Base-by-base conservation (phyloP, 2,888 invertebrate species). In the Chrysodeixis includens region DNA sequence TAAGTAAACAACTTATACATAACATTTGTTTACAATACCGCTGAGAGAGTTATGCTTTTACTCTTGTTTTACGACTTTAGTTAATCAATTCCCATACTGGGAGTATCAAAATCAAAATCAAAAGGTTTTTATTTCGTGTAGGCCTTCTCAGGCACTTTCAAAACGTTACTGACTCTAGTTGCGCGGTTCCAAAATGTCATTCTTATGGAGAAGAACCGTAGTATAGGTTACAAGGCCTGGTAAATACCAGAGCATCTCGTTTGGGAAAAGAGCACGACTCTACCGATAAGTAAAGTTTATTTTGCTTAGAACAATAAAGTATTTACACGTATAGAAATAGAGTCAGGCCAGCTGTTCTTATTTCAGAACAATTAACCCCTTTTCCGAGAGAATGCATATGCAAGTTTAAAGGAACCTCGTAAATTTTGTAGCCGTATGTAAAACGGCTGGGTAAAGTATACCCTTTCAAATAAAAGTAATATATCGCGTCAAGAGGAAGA, bases 401-500 rank as follows among this genome's bases (percentile, higher is more conserved):
- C 65, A 68, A 20, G n/a, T 62, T 76, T 35, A 30, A 65, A 67
- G 69, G 56, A 66, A 20, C 9, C 57, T 67, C 35, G 54, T 62
- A 69, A 71, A 63, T 30, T 32, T 60, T 73, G 64, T 64, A 20
- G 46, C 40, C 56, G 20, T 56, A 62, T 61, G 73, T 65, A 53
- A 69, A 69, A 67, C 57, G 66, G 53, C 16, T 54, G 59, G 52
- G 62, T 57, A 62, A 61, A 59, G 18, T 61, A 40, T 58, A 53
- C 79, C 79, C 62, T 62, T 57, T 71, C 66, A 71, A 76, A 82
- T 76, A 79, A 71, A 66, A 69, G 68, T 70, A 66, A 70, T 77
- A 78, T 75, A 70, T 66, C 59, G 62, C 49, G 67, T 58, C 66
- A 54, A 76, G 78, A 79, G 84, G 82, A 84, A 86, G 81, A 81